A percentile compares a stretch with the other conserved stretches of the same genome.
phyloP scores from a whole-genome alignment of 2,888 invertebrate species.

The Ormyrus pomaceus region DNA sequence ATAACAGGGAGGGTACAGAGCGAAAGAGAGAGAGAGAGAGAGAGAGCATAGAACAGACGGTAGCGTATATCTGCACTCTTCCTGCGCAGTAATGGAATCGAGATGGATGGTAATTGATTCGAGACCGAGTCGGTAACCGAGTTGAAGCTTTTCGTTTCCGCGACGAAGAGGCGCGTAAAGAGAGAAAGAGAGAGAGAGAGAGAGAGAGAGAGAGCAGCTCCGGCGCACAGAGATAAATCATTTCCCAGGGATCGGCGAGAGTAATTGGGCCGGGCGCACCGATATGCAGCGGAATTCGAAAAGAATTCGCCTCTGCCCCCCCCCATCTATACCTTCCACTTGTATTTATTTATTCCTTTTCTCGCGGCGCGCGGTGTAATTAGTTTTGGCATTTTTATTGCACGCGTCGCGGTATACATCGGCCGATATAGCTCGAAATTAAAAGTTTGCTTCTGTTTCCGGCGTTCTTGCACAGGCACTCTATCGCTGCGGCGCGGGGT shows the following conservation, averaged over 20 bases:
- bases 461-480: neutral
- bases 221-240: conserved; percentile 64
- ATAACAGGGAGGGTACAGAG: neutral
- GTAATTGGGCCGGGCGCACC: conserved; percentile 67
- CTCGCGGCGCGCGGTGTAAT: conserved; percentile 30
- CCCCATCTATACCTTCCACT: no score
- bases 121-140: conserved; percentile 58
- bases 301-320: conserved; percentile 62
- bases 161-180: conserved; percentile 52
- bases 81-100: conserved; percentile 60
- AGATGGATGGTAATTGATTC: conserved; percentile 65
- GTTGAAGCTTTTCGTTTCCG: conserved; percentile 57
- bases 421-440: conserved; percentile 24
- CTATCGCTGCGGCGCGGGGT: neutral
- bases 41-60: neutral
- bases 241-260: conserved; percentile 60
- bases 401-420: neutral
- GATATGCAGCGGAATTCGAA: conserved; percentile 65
- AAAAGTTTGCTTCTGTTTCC: neutral
- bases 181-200: conserved; percentile 18
- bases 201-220: conserved; percentile 6
- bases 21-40: conserved; percentile 2
- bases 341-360: conserved; percentile 9
- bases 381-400: conserved; percentile 43
- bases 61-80: conserved; percentile 48